Percentiles rank a stretch among this genome's conserved stretches.
Evolutionary conservation across 2,113 vertebrate genomes (phyloP).

Genomic region (Axis porcinus): DNA sequence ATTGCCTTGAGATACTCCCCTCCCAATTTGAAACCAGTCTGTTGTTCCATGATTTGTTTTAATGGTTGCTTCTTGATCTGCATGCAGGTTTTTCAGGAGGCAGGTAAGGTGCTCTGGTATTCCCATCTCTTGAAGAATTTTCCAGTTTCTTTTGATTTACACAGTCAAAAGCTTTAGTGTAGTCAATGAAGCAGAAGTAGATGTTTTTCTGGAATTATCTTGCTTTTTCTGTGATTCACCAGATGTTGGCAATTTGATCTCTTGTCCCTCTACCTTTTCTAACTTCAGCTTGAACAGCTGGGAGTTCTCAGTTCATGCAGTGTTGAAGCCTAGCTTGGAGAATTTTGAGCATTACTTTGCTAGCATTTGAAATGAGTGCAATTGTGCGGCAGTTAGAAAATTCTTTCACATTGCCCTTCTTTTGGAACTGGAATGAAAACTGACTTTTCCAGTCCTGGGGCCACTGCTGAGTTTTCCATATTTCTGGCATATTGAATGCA

Average conservation of each 20-base stretch:
- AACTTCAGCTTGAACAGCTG: neutral
- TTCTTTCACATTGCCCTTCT: neutral
- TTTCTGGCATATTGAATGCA: neutral
- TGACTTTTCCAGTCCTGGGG: neutral
- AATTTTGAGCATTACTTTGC: neutral
- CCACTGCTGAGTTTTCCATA: neutral
- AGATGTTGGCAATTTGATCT: neutral
- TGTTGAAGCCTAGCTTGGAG: neutral
- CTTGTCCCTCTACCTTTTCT: neutral
- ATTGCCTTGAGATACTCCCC: neutral
- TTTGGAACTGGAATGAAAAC: neutral
- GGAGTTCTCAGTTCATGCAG: neutral
- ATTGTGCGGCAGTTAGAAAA: fast-evolving
- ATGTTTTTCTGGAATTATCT: neutral
- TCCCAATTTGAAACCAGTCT: neutral
- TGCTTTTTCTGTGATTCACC: neutral
- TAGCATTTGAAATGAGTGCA: neutral
- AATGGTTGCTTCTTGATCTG: neutral
- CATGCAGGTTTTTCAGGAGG: neutral
- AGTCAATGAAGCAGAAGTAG: neutral
- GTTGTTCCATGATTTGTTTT: neutral
- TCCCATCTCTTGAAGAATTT: neutral
- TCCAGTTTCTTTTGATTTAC: neutral
- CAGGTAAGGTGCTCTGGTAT: neutral
- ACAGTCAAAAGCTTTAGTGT: neutral